Percentiles rank a stretch among this genome's conserved stretches.
Conservation (phyloP, 2,797 vertebrate genomes). For the Numenius phaeopus region DNA sequence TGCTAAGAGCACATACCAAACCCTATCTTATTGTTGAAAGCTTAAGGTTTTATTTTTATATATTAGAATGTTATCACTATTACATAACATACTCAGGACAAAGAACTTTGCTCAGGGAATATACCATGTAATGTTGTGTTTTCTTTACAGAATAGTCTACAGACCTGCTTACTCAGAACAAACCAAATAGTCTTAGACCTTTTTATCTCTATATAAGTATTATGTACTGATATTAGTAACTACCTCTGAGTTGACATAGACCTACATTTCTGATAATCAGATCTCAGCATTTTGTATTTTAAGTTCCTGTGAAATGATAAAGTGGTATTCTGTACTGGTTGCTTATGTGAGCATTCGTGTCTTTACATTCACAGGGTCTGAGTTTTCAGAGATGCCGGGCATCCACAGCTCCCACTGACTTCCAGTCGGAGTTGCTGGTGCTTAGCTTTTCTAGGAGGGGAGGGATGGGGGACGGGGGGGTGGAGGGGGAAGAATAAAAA, state of each 20-base stretch:
- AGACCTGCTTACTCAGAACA: constrained; percentile 88
- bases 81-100: constrained; percentile 96
- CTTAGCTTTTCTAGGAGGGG: constrained; percentile 54
- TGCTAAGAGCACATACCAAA: constrained; percentile 88
- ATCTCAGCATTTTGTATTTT: constrained; percentile 77
- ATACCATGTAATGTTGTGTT: constrained; percentile 87
- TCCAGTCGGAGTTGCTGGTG: not conserved
- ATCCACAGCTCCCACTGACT: constrained; percentile 8
- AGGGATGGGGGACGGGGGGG: not conserved
- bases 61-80: constrained; percentile 87
- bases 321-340: constrained; percentile 74
- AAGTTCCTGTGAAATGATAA: constrained; percentile 76
- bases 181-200: constrained; percentile 85
- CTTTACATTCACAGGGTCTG: constrained; percentile 65
- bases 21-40: constrained; percentile 83
- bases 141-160: constrained; percentile 90
- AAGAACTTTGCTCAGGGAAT: constrained; percentile 99
- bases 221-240: constrained; percentile 91
- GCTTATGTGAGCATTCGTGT: constrained; percentile 75
- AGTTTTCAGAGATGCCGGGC: constrained; percentile 52
- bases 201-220: constrained; percentile 85
- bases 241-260: constrained; percentile 94
- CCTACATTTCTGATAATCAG: constrained; percentile 83
- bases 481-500: not conserved
- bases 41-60: constrained; percentile 87